Evolutionary conservation across 2,113 vertebrate genomes (phyloP).

Genomic region (Ahaetulla prasina): DNA sequence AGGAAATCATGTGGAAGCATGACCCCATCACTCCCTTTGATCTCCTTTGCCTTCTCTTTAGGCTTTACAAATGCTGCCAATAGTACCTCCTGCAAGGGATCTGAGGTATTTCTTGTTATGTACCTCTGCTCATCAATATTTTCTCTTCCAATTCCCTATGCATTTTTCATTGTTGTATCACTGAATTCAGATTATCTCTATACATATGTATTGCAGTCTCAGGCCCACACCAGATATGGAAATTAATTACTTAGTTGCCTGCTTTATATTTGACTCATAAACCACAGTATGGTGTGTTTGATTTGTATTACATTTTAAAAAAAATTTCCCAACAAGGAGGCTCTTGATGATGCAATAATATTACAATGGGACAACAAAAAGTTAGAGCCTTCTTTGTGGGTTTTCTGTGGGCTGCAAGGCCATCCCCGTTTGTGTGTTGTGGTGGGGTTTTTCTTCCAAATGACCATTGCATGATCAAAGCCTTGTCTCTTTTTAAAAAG

Average conservation of each 20-base stretch:
- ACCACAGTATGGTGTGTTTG: not conserved
- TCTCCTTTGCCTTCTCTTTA: not conserved
- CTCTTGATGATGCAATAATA: not conserved
- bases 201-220: not conserved
- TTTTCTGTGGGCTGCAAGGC: not conserved
- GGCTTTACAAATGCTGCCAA: constrained; percentile 24
- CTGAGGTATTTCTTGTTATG: not conserved
- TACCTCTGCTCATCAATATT: not conserved
- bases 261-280: not conserved
- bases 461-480: not conserved
- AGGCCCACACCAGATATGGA: not conserved
- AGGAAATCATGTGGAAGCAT: constrained; percentile 66
- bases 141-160: not conserved
- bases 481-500: not conserved
- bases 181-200: not conserved
- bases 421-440: not conserved
- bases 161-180: not conserved
- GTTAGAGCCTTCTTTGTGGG: not conserved
- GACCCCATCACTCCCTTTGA: constrained; percentile 21
- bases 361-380: not conserved
- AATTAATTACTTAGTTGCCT: not conserved
- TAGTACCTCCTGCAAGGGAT: not conserved
- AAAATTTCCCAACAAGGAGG: not conserved
- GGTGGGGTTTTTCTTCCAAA: not conserved
- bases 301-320: not conserved